Conservation (phyloP, 2,797 vertebrate species). For the Fringilla coelebs region DNA sequence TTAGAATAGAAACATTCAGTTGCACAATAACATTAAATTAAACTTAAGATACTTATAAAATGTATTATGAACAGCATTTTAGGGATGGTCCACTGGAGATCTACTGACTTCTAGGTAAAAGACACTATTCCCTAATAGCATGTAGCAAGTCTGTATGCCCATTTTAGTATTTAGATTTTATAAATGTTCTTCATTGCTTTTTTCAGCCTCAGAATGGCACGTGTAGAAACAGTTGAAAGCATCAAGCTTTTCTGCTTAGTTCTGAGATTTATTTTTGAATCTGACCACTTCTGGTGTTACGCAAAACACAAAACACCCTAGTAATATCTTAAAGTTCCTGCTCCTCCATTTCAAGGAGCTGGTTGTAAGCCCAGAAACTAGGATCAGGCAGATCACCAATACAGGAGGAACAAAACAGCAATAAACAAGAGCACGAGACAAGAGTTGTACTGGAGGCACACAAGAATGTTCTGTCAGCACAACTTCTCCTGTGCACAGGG, state of each 20-base stretch:
- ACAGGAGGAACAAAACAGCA: background rate
- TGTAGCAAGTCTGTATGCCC: background rate
- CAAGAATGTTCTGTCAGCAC: background rate
- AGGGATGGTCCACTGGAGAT: background rate
- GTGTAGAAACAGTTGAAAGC: background rate
- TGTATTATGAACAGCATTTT: background rate
- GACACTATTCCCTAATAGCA: background rate
- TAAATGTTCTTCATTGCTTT: background rate
- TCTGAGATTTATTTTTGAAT: background rate
- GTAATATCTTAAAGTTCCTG: background rate
- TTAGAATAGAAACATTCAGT: background rate
- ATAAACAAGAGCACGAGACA: background rate
- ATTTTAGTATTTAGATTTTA: background rate
- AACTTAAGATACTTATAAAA: background rate
- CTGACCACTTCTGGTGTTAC: background rate
- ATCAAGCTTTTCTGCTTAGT: background rate
- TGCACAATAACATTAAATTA: background rate
- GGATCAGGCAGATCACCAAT: background rate
- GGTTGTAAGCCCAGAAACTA: background rate
- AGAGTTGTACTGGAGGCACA: background rate
- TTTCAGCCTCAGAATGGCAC: background rate
- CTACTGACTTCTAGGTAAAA: background rate
- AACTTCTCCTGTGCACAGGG: background rate
- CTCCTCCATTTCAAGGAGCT: background rate
- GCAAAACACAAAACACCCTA: background rate